These are phyloP conservation scores for Scortum barcoo DNA, from an alignment of 2,113 vertebrate genomes.

Conservation along the genomic window DNA sequence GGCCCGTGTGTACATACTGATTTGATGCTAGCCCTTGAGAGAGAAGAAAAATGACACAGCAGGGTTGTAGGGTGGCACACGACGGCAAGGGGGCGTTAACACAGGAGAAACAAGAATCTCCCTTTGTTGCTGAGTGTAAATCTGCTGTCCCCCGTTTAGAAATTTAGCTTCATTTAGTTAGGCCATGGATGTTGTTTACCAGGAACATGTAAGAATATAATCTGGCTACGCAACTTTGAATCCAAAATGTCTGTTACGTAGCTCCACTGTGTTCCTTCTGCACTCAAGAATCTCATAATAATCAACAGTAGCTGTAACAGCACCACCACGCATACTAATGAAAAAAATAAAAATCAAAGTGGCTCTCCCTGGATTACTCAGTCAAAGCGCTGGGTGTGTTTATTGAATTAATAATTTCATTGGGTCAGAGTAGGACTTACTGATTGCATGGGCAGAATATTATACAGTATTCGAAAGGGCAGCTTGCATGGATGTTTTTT, in stretches of 20 bases:
- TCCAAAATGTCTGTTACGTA: background rate
- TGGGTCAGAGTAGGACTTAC: constrained; percentile 42
- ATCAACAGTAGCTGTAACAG: constrained; percentile 44
- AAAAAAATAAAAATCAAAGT: constrained; percentile 64
- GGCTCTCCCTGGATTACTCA: constrained; percentile 51
- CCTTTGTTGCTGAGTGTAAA: constrained; percentile 6
- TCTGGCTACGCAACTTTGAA: background rate
- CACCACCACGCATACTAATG: constrained; percentile 53
- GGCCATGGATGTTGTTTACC: background rate
- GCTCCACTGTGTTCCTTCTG: constrained; percentile 23
- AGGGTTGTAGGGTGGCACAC: constrained; percentile 19
- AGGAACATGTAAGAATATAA: background rate
- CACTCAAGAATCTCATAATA: constrained; percentile 40
- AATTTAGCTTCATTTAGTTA: background rate
- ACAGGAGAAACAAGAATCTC: background rate
- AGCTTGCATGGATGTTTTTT: constrained; percentile 25
- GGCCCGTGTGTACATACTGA: constrained; percentile 75
- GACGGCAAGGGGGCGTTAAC: background rate
- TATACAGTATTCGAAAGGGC: constrained; percentile 20
- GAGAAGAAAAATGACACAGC: constrained; percentile 60
- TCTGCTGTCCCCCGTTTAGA: constrained; percentile 7
- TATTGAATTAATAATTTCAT: constrained; percentile 65
- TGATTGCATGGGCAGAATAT: constrained; percentile 23
- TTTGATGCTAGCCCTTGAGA: constrained; percentile 63
- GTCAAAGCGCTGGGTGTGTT: constrained; percentile 40